phyloP scores from a whole-genome alignment of 2,113 vertebrate species.

The Gallinago undulata region DNA sequence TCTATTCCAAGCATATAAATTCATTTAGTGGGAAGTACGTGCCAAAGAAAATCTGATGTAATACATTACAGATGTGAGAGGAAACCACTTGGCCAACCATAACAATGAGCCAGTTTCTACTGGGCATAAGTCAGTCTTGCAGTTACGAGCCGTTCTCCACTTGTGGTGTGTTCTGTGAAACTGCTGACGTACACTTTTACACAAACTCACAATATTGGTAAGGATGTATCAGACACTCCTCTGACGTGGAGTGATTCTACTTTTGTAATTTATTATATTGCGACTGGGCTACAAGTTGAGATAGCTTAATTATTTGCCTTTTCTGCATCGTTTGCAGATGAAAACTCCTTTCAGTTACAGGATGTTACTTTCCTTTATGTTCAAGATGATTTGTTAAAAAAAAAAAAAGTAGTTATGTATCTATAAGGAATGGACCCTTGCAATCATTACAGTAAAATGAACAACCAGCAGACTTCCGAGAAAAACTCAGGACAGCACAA shows the following conservation, averaged over 20 bases:
- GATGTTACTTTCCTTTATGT: not conserved
- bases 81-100: slow-evolving; percentile 29
- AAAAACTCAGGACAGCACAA: not conserved
- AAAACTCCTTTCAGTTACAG: not conserved
- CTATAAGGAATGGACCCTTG: not conserved
- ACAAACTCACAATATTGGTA: not conserved
- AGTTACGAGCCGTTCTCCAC: not conserved
- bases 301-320: not conserved
- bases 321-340: not conserved
- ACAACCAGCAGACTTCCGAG: not conserved
- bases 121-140: not conserved
- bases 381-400: not conserved
- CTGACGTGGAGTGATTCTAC: not conserved
- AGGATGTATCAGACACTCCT: not conserved
- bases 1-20: slow-evolving; percentile 15
- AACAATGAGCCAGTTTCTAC: not conserved
- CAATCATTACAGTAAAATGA: not conserved
- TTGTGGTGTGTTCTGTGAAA: not conserved
- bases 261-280: not conserved
- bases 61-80: slow-evolving; percentile 72
- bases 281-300: not conserved
- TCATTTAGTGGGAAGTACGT: not conserved
- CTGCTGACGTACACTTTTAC: not conserved
- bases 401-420: not conserved
- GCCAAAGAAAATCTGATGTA: slow-evolving; percentile 66